Conservation (phyloP, 1,140 invertebrate genomes). For the Platyscapa corneri region DNA sequence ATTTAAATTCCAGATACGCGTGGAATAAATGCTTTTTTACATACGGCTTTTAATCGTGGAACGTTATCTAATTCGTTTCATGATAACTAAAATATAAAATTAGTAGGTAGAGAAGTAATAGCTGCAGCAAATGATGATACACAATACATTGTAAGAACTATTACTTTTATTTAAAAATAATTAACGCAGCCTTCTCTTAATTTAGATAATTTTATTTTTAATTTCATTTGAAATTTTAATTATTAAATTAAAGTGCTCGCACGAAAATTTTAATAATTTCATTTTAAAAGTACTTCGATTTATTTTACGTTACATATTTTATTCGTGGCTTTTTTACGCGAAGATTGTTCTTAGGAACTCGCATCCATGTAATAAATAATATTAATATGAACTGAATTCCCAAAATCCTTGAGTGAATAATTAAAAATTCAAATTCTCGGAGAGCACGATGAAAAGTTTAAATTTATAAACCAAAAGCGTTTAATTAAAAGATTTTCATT, state of each 20-base stretch:
- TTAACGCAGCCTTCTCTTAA: background rate
- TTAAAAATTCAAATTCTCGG: constrained; percentile 2
- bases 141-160: background rate
- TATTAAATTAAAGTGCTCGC: background rate
- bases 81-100: constrained; percentile 2
- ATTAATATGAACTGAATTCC: background rate
- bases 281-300: background rate
- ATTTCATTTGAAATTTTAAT: background rate
- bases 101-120: background rate
- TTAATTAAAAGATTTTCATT: constrained; percentile 7
- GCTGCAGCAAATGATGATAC: background rate
- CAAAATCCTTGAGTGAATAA: background rate
- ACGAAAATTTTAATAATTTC: background rate
- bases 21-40: background rate
- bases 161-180: background rate
- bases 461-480: background rate
- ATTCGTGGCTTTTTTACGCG: background rate
- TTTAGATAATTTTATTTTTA: background rate
- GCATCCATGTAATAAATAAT: background rate
- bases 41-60: background rate
- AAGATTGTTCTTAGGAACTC: background rate
- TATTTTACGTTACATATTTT: background rate
- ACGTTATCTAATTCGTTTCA: constrained; percentile 12
- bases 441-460: background rate
- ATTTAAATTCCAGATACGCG: background rate